Evolutionary conservation across 2,113 vertebrate species (phyloP), one percentile per base, ranked within the genome.

Genomic region (Monarcha castaneiventris): DNA sequence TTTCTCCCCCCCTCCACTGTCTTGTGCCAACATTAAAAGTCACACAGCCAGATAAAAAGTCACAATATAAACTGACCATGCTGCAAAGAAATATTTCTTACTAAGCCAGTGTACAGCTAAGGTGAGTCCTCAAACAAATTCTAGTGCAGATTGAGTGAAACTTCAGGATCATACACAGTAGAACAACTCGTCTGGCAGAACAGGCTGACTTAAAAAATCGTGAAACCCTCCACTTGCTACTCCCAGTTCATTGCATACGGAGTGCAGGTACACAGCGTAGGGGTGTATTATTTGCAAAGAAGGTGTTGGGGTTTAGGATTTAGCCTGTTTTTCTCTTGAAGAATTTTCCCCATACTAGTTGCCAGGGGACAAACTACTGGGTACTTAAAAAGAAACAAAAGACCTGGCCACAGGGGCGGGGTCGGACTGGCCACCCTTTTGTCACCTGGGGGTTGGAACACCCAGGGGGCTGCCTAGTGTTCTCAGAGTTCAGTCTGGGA

Each of bases 1-100:
- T 44, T 93, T 59, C 44, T 83, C 44, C 2, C 9, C 21, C 7
- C 1, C 0, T 63, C 7, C 9, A 19, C 25, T 1, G 0, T 44
- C 59, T 63, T 43, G 20, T 35, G 30, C 23, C 55, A 81, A 64
- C 33, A 56, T 14, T 32, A 14, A 11, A 82, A 78, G 52, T 48
- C 55, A 82, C n/a, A 52, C 3, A 67, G 29, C 6, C 20, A 33
- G 23, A 33, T 10, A 23, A 51, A 2, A 9, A 81, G 35, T 13
- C 41, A 33, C 35, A 64, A 51, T 49, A 39, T 39, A 22, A 89
- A 59, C 26, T 52, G 51, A 32, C n/a, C 9, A 23, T 6, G 9
- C 14, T 33, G 32, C 29, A 78, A 88, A 61, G 3, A 52, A 77
- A 0, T 68, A 46, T 11, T 64, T 87, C 44, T 74, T 66, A 64